Evolutionary conservation across 2,797 vertebrate genomes (phyloP).

Genomic region (Discoglossus pictus): DNA sequence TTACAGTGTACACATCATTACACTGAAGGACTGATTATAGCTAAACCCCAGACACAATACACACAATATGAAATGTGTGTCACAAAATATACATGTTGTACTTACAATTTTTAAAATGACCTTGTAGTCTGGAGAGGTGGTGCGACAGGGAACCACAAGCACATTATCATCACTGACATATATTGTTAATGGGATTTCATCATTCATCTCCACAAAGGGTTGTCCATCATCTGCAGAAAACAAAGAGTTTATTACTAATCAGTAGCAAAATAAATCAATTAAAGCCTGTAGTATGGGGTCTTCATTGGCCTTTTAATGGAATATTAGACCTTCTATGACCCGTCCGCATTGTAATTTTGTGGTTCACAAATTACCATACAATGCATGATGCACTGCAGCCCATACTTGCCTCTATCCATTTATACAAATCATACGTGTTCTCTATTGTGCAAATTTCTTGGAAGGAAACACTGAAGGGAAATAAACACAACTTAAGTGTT

Average conservation of each 20-base stretch:
- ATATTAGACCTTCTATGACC: too few relatives aligned
- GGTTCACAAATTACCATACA: too few relatives aligned
- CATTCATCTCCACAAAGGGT: conserved; percentile 73
- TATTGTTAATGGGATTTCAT: neutral
- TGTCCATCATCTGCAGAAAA: conserved; percentile 70
- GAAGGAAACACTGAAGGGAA: conserved; percentile 42
- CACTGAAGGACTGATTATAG: too few relatives aligned
- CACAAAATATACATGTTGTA: neutral
- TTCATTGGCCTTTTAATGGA: too few relatives aligned
- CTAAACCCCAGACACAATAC: too few relatives aligned
- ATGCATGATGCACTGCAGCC: neutral
- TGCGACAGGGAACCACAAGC: conserved; percentile 79
- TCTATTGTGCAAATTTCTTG: conserved; percentile 38
- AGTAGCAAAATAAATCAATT: too few relatives aligned
- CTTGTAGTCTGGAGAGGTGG: conserved; percentile 72
- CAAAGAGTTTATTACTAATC: too few relatives aligned
- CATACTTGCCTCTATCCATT: neutral
- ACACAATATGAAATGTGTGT: too few relatives aligned
- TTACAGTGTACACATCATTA: too few relatives aligned
- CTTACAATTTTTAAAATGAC: conserved; percentile 76
- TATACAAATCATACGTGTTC: conserved; percentile 30
- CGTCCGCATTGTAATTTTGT: too few relatives aligned
- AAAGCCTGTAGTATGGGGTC: too few relatives aligned
- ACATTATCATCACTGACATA: conserved; percentile 57
- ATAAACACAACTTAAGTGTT: conserved; percentile 42